A percentile compares a stretch with the other conserved stretches of the same genome.
These are phyloP conservation scores for Diplogasteroides magnus DNA, from an alignment of 1,140 invertebrate species.

Conservation along the genomic window DNA sequence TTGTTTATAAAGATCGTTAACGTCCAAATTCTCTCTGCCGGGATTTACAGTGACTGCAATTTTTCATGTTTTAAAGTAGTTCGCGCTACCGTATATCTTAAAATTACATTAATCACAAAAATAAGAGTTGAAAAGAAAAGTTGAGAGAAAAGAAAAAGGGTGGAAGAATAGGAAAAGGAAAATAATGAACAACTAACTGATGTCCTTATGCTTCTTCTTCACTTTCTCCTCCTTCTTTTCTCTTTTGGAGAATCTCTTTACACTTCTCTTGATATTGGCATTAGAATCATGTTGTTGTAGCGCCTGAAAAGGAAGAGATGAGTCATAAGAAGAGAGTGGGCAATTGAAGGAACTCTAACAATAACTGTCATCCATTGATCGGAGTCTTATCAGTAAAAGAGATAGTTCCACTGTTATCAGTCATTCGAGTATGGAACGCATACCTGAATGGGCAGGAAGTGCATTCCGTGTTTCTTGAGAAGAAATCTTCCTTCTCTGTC, in stretches of 20 bases:
- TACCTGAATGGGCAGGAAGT: constrained; percentile 11
- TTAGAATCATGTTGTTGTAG: constrained; percentile 64
- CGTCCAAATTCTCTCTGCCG: neutral
- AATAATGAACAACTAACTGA: constrained; percentile 13
- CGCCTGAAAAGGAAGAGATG: constrained; percentile 56
- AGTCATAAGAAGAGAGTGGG: no score
- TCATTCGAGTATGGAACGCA: neutral
- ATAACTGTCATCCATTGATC: neutral
- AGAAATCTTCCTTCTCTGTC: constrained; percentile 94
- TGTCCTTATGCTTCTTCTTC: constrained; percentile 85
- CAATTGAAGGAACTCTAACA: no score
- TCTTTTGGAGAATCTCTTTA: constrained; percentile 71
- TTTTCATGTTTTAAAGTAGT: neutral
- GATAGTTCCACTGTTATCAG: no score
- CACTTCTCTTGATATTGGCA: constrained; percentile 74
- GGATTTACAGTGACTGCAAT: no score
- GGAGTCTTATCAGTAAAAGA: no score
- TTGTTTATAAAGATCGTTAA: neutral
- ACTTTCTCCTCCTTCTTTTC: constrained; percentile 96
- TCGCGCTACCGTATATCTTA: neutral
- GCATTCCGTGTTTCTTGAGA: constrained; percentile 71
- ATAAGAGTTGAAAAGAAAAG: neutral
- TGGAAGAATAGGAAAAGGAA: no score
- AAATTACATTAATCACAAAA: neutral
- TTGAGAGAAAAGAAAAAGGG: neutral